Percentiles rank a stretch among this genome's conserved stretches.
Evolutionary conservation across 2,888 invertebrate species (phyloP).

Genomic region (Nomada goodeniana): DNA sequence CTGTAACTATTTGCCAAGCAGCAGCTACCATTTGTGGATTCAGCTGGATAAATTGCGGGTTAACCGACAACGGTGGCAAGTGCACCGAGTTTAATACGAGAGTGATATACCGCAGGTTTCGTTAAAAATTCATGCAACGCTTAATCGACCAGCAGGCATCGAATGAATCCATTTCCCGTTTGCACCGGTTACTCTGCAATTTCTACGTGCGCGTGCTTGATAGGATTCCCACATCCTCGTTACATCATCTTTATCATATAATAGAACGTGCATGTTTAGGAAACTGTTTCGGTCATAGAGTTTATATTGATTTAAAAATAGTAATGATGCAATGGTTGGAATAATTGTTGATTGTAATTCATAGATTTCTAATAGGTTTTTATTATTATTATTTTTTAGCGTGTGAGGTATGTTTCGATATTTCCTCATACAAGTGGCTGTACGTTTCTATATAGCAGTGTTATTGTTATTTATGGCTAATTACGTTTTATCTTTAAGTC

Average conservation of each 20-base stretch:
- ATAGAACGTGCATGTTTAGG: not conserved
- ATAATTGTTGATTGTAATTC: too few species aligned
- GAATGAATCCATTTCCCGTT: conserved; percentile 18
- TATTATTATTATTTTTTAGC: too few species aligned
- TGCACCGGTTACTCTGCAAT: not conserved
- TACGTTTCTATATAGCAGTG: too few species aligned
- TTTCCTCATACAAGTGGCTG: too few species aligned
- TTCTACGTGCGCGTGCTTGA: not conserved
- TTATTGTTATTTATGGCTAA: too few species aligned
- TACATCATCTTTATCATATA: not conserved
- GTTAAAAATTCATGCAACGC: conserved; percentile 56
- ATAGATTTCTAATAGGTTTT: too few species aligned
- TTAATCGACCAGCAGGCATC: conserved; percentile 30
- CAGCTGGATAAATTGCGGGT: conserved; percentile 55
- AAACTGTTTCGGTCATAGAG: too few species aligned
- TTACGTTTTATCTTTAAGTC: too few species aligned
- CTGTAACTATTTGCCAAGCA: conserved; percentile 43
- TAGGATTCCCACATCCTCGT: not conserved
- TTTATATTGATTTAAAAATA: too few species aligned
- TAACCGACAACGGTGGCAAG: conserved; percentile 27
- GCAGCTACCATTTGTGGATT: conserved; percentile 50
- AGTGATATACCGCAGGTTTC: conserved; percentile 10
- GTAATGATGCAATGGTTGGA: too few species aligned
- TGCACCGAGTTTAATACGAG: conserved; percentile 9
- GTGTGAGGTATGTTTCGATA: too few species aligned